A percentile compares a stretch with the other conserved stretches of the same genome.
Conservation (phyloP, 2,113 vertebrate genomes). For the Malurus alboscapulatus region DNA sequence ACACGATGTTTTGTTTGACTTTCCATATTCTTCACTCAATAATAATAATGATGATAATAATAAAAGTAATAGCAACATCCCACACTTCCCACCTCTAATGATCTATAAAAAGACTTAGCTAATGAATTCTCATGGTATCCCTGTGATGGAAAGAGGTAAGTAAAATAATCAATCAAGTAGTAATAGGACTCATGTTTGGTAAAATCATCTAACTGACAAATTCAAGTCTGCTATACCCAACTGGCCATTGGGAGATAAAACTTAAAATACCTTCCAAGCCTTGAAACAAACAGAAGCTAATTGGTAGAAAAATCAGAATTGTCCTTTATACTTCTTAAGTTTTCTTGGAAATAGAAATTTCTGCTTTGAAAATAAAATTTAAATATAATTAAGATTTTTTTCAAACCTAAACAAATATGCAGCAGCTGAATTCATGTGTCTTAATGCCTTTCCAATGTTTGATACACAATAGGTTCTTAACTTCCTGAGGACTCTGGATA, state of each 20-base stretch:
- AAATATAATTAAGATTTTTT: neutral
- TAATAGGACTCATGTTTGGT: neutral
- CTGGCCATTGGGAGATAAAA: neutral
- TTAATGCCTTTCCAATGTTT: neutral
- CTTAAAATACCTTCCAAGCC: neutral
- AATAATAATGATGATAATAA: neutral
- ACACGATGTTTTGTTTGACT: neutral
- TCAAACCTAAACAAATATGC: neutral
- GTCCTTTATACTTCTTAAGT: neutral
- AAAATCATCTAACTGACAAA: neutral
- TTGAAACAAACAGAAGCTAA: neutral
- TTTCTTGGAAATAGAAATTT: neutral
- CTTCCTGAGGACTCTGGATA: neutral
- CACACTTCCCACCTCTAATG: neutral
- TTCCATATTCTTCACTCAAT: neutral
- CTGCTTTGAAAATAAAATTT: neutral
- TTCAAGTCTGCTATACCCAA: neutral
- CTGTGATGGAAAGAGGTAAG: neutral
- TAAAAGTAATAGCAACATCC: neutral
- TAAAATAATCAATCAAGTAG: neutral
- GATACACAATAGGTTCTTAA: neutral
- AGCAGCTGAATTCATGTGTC: fast-evolving
- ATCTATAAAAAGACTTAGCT: neutral
- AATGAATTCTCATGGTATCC: slow-evolving; percentile 2
- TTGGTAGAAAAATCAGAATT: neutral